Evolutionary conservation across 2,888 invertebrate genomes (phyloP), one percentile per base, ranked within the genome.

Genomic region (Phorcus lineatus): DNA sequence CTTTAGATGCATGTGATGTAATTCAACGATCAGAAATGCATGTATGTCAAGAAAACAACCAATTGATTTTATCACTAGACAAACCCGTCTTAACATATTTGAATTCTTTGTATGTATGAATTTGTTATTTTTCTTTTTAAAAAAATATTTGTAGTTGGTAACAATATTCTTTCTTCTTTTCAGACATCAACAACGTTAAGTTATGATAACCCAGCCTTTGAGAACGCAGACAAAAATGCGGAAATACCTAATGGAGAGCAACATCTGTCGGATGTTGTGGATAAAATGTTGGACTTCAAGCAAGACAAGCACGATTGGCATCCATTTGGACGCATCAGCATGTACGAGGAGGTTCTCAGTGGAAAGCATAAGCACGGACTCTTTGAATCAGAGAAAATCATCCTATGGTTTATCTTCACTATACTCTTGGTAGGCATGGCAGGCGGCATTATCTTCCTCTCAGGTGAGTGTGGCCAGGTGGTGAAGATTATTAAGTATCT

Each of bases 391-490:
- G 52, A 52, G 24, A 52, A 47, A 7, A 7, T 74, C 52, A 52
- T 74, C 16, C n/a, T 76, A 19, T 80, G 80, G 75, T 52, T 80
- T 40, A 62, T 76, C 55, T 77, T 80, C 77, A 77, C 70, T 74
- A 70, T 77, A 28, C 53, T 66, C 70, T 31, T 80, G 70, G 67
- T 80, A 24, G 77, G 66, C 70, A 80, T 80, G 67, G 77, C 70
- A 31, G 77, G 67, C 17, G 70, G 77, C 55, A 77, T 80, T 40
- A 80, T 70, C 67, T 77, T 77, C 70, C 67, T 77, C 6, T 40
- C 74, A n/a, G 74, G 74, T 74, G 24, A 74, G 74, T 16, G n/a
- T 24, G 9, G 36, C 16, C 36, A n/a, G 28, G 0, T 67, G 57
- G 36, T 36, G 4, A 36, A 7, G 7, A 36, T 36, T 36, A 36